Conservation (phyloP, 2,888 invertebrate species). For the Biston stratarius region DNA sequence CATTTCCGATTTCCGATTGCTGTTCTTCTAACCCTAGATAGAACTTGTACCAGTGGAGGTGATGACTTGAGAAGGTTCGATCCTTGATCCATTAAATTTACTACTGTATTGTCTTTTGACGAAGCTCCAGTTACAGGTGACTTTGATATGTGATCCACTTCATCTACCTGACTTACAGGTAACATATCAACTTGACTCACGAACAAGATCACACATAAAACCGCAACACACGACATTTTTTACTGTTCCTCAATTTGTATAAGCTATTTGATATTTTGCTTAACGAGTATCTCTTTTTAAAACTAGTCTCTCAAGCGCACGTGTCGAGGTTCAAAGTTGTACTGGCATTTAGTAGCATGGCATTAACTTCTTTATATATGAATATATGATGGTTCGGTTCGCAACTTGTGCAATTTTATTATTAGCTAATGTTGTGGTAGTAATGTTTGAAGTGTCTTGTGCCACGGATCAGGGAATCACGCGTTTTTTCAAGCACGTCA, state of each 20-base stretch:
- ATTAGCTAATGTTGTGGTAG: too few species aligned
- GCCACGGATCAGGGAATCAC: too few species aligned
- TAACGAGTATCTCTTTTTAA: too few species aligned
- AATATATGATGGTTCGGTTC: too few species aligned
- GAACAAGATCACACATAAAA: constrained; percentile 3
- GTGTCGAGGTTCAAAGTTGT: too few species aligned
- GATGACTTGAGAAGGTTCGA: not conserved
- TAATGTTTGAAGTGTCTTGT: too few species aligned
- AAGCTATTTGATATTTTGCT: not conserved
- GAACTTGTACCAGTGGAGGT: not conserved
- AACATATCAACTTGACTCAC: constrained; percentile 10
- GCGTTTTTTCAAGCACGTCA: too few species aligned
- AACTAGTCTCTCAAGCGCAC: too few species aligned
- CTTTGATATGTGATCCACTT: not conserved
- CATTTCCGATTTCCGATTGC: not conserved
- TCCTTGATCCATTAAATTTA: not conserved
- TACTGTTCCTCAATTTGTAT: not conserved
- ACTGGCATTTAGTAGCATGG: too few species aligned
- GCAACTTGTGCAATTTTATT: too few species aligned
- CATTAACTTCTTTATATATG: too few species aligned
- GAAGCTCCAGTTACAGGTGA: not conserved
- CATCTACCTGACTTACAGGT: not conserved
- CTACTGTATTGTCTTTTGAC: not conserved
- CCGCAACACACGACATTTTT: not conserved
- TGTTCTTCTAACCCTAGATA: not conserved